Base-by-base conservation (phyloP, 2,888 invertebrate species). In the Thymelicus acteon region DNA sequence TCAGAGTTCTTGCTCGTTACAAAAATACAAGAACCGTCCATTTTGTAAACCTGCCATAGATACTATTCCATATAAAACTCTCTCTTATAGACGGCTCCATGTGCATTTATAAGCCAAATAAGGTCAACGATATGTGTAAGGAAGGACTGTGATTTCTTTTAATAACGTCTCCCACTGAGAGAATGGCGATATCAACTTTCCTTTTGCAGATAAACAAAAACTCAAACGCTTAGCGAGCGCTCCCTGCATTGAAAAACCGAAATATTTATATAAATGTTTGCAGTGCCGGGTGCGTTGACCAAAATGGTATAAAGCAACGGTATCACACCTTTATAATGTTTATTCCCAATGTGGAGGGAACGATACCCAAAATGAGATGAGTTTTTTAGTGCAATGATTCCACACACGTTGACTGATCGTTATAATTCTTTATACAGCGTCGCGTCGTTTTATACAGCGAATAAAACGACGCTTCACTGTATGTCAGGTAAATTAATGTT, bases 161-260 rank as follows among this genome's bases (percentile, higher is more conserved):
- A 84, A 83, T 87, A 87, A 86, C 84, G 84, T 86, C 83, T 80
- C 81, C 77, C 47, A 61, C 73, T 81, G 76, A 77, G 76, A 74
- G 75, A 72, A 75, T 77, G 91, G 91, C 79, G 71, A 89, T 71
- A 82, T 74, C 91, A 88, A 88, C 91, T 91, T 92, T 91, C 92
- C 92, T 89, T 92, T 85, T 85, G 70, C 80, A 88, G 89, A 88
- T 91, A 89, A 90, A 87, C 81, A 89, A 91, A 90, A 92, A 90
- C 47, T 44, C 63, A 68, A 69, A 72, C 70, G 66, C 61, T 74
- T 73, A 75, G 70, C 70, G 72, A 75, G 62, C 31, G 62, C 31
- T 15, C 67, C 40, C 72, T 81, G 69, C 80, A 83, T 78, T 75
- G 83, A 83, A 74, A 77, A 80, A 75, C 72, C 76, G 77, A 79